phyloP scores from a whole-genome alignment of 2,113 vertebrate genomes.

The Scartelaos histophorus region DNA sequence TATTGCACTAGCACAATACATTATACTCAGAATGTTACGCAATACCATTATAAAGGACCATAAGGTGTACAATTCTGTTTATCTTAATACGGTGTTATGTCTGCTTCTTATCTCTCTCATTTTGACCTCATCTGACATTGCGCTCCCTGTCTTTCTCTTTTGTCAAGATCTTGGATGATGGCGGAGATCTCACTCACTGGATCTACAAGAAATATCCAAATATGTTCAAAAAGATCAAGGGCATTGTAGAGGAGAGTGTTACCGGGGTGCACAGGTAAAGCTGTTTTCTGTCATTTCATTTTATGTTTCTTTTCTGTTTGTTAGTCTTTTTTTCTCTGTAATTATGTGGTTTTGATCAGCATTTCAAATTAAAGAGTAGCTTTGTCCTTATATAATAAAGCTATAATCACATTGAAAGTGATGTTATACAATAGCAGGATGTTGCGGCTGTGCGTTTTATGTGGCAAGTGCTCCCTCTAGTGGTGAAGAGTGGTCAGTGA shows the following conservation, averaged over 20 bases:
- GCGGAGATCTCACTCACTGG: constrained; percentile 97
- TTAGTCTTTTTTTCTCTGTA: neutral
- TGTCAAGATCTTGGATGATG: constrained; percentile 92
- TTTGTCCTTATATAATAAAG: neutral
- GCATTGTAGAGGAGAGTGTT: constrained; percentile 98
- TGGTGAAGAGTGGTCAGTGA: constrained; percentile 35
- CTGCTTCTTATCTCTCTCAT: neutral
- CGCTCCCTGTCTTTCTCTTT: neutral
- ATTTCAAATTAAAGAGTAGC: neutral
- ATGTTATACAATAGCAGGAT: neutral
- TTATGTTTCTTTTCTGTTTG: too few species aligned
- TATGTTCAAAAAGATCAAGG: constrained; percentile 99
- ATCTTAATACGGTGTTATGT: neutral
- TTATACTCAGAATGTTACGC: neutral
- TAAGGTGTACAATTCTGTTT: neutral
- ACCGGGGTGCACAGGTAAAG: constrained; percentile 95
- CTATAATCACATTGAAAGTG: neutral
- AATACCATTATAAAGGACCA: neutral
- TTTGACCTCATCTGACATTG: neutral
- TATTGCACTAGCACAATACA: neutral
- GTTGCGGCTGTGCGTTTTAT: neutral
- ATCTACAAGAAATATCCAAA: constrained; percentile 99
- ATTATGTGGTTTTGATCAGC: neutral
- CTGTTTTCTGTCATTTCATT: neutral
- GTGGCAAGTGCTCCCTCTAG: constrained; percentile 64